Evolutionary conservation across 2,888 invertebrate species (phyloP).

Genomic region (Anthrax anthrax): DNA sequence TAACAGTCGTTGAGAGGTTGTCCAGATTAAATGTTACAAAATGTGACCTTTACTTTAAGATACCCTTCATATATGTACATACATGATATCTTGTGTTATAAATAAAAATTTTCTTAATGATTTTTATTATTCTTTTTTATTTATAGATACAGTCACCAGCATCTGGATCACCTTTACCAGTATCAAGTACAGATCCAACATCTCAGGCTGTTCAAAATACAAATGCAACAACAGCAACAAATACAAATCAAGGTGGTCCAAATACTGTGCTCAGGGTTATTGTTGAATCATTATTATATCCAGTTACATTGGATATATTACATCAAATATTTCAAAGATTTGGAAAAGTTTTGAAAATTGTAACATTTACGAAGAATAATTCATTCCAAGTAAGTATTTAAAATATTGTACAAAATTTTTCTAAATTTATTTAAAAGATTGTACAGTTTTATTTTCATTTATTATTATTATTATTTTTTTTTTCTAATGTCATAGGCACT

Average conservation of each 20-base stretch:
- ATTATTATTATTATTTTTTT: constrained; percentile 20
- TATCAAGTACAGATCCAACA: constrained; percentile 37
- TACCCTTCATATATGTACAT: too few relatives aligned
- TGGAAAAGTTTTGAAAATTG: constrained; percentile 98
- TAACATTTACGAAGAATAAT: constrained; percentile 99
- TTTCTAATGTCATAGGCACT: constrained; percentile 94
- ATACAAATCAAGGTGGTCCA: constrained; percentile 62
- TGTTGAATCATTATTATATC: constrained; percentile 97
- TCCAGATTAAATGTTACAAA: too few relatives aligned
- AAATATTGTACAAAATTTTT: not conserved
- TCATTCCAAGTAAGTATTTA: constrained; percentile 36
- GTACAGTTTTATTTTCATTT: not conserved
- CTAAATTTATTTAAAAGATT: too few relatives aligned
- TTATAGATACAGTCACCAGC: constrained; percentile 45
- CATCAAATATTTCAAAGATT: constrained; percentile 97
- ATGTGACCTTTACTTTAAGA: too few relatives aligned
- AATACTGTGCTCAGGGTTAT: constrained; percentile 96
- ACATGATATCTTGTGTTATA: too few relatives aligned
- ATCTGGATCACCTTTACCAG: constrained; percentile 48
- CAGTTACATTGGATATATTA: constrained; percentile 92
- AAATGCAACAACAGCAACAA: constrained; percentile 33
- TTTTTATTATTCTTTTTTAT: too few relatives aligned
- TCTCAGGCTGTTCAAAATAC: constrained; percentile 39
- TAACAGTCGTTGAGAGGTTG: too few relatives aligned
- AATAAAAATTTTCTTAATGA: too few relatives aligned